These are phyloP conservation scores for Diaprepes abbreviatus DNA, from an alignment of 2,888 invertebrate genomes.

Conservation along the genomic window DNA sequence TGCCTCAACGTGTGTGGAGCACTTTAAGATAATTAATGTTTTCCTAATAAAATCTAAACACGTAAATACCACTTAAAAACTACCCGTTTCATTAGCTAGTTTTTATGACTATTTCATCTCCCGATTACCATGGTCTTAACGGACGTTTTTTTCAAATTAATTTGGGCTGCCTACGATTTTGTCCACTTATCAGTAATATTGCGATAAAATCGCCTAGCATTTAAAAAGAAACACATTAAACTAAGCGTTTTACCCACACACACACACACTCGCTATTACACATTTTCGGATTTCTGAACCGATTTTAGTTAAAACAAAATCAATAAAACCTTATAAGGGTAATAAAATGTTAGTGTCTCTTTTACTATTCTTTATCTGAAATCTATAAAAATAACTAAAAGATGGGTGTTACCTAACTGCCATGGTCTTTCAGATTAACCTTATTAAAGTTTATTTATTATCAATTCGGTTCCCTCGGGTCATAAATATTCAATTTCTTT, in stretches of 20 bases:
- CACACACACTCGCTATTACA: neutral
- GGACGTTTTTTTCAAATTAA: neutral
- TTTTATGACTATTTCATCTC: neutral
- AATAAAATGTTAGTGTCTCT: too few species aligned
- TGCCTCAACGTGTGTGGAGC: too few species aligned
- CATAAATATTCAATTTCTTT: too few species aligned
- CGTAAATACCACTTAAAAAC: conserved; percentile 9
- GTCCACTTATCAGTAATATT: neutral
- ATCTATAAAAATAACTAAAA: too few species aligned
- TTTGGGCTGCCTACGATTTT: conserved; percentile 10
- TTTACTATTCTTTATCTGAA: too few species aligned
- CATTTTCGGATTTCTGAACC: neutral
- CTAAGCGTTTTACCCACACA: neutral
- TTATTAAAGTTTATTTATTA: too few species aligned
- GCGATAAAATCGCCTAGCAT: neutral
- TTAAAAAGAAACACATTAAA: neutral
- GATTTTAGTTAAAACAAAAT: too few species aligned
- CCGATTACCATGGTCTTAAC: neutral
- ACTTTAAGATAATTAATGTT: neutral
- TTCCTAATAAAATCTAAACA: conserved; percentile 10
- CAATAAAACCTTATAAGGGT: too few species aligned
- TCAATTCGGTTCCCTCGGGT: too few species aligned
- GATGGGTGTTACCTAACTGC: too few species aligned
- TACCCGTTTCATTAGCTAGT: conserved; percentile 3
- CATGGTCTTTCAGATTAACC: too few species aligned